Percentiles rank a stretch among this genome's conserved stretches.
These are phyloP conservation scores for Andrena trimmerana DNA, from an alignment of 2,888 invertebrate genomes.

Conservation along the genomic window DNA sequence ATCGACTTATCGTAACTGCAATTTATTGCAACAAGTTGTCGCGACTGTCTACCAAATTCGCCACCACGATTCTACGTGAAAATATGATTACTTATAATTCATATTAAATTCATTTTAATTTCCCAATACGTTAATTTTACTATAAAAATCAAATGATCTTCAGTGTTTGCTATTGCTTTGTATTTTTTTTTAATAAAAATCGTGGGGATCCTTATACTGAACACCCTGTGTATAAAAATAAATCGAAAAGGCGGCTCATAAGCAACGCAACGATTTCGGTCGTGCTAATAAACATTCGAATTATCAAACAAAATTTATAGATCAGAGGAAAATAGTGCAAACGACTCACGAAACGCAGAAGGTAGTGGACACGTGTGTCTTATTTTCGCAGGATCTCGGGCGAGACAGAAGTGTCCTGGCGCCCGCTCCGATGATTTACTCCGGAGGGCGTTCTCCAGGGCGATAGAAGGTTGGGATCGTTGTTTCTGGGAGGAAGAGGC, in stretches of 20 bases:
- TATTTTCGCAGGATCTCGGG: constrained; percentile 80
- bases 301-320: background rate
- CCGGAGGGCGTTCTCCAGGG: constrained; percentile 67
- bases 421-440: constrained; percentile 79
- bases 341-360: background rate
- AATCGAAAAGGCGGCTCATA: too few species aligned
- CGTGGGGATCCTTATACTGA: too few species aligned
- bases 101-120: too few species aligned
- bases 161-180: too few species aligned
- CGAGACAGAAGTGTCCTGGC: constrained; percentile 77
- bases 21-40: constrained; percentile 33
- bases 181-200: too few species aligned
- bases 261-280: too few species aligned
- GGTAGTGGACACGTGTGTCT: constrained; percentile 78
- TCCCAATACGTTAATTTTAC: too few species aligned
- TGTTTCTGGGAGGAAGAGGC: constrained; percentile 13
- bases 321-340: background rate
- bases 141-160: too few species aligned
- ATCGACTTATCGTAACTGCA: constrained; percentile 34
- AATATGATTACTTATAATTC: too few species aligned
- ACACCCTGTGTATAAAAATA: too few species aligned
- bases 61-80: background rate
- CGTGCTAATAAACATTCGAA: too few species aligned
- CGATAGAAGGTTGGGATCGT: constrained; percentile 36
- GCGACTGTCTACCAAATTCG: background rate